A percentile compares a stretch with the other conserved stretches of the same genome.
These are phyloP conservation scores for Sebastes itinus DNA, from an alignment of 2,797 vertebrate genomes.

Conservation along the genomic window DNA sequence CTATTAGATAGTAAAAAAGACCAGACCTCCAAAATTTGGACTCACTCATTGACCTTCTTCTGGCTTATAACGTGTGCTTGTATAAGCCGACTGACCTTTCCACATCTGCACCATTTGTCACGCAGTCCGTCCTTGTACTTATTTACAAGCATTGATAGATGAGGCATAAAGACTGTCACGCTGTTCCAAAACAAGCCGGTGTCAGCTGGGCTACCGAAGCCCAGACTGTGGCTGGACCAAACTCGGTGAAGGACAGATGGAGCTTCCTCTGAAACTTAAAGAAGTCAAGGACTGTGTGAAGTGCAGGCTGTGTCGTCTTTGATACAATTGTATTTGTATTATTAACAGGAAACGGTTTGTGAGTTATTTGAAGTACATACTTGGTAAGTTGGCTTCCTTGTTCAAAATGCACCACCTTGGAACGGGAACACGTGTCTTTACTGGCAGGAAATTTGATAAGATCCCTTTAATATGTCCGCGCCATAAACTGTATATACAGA, in stretches of 20 bases:
- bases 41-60: background rate
- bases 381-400: no score
- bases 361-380: background rate
- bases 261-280: background rate
- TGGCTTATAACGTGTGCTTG: background rate
- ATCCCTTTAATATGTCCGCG: no score
- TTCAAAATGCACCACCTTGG: background rate
- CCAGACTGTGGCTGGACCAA: background rate
- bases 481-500: no score
- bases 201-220: background rate
- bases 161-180: constrained; percentile 10
- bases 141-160: constrained; percentile 39
- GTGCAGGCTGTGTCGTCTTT: background rate
- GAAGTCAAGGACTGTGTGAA: background rate
- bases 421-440: background rate
- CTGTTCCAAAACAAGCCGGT: constrained; percentile 44
- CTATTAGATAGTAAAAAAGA: background rate
- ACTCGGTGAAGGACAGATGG: constrained; percentile 10
- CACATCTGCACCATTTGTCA: constrained; percentile 36
- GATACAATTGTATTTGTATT: background rate
- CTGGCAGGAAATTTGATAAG: background rate
- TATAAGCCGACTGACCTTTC: constrained; percentile 19
- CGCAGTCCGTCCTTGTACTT: constrained; percentile 43
- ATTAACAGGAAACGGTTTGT: background rate
- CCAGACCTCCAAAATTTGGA: background rate